Evolutionary conservation across 2,797 vertebrate species (phyloP).

Genomic region (Hydrophis major): DNA sequence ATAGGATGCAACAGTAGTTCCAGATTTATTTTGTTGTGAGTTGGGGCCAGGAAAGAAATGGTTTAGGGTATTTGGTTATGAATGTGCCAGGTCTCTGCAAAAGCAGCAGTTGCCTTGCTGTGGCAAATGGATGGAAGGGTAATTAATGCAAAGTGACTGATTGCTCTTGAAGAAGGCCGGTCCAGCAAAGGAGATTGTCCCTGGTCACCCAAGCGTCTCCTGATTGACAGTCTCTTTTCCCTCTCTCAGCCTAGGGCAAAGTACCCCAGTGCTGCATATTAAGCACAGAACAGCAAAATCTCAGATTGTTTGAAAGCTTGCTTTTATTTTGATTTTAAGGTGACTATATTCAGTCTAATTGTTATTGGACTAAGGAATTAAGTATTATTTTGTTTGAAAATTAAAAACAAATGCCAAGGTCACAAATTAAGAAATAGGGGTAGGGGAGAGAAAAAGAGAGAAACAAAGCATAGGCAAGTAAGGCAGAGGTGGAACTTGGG

Average conservation of each 20-base stretch:
- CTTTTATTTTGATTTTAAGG: not conserved
- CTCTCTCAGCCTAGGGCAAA: not conserved
- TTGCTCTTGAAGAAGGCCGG: conserved; percentile 85
- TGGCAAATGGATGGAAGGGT: conserved; percentile 66
- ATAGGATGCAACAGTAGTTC: not conserved
- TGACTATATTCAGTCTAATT: not conserved
- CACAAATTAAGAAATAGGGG: not conserved
- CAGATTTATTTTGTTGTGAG: not conserved
- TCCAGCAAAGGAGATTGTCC: conserved; percentile 79
- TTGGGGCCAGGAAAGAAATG: not conserved
- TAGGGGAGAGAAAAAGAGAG: not conserved
- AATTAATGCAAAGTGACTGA: conserved; percentile 88
- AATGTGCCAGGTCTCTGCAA: conserved; percentile 2
- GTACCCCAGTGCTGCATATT: not conserved
- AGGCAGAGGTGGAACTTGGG: not conserved
- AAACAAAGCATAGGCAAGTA: not conserved
- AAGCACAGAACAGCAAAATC: conserved; percentile 1
- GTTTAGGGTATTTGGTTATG: not conserved
- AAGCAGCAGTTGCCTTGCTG: conserved; percentile 21
- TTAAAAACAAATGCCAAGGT: not conserved
- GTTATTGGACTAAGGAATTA: not conserved
- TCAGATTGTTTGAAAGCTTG: not conserved
- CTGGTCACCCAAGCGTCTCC: conserved; percentile 75
- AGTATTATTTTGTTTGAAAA: not conserved
- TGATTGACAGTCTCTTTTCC: conserved; percentile 74